phyloP scores from a whole-genome alignment of 2,797 vertebrate species.

The Emydoidea blandingii region DNA sequence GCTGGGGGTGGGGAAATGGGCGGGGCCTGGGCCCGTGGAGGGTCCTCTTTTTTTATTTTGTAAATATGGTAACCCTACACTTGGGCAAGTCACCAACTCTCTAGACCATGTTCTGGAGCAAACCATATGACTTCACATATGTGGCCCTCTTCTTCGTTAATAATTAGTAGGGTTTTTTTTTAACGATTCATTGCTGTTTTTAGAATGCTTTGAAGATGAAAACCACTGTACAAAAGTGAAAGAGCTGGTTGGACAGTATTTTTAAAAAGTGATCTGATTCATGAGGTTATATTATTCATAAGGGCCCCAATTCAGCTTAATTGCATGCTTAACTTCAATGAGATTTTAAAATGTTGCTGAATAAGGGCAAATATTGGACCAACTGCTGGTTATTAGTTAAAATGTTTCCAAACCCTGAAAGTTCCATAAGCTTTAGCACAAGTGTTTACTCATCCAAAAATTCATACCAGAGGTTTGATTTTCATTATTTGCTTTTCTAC shows the following conservation, averaged over 20 bases:
- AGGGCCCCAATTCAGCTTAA: neutral
- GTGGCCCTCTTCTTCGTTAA: neutral
- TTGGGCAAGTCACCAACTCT: neutral
- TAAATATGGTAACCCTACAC: too few species aligned
- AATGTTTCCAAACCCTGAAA: neutral
- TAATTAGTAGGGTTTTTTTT: neutral
- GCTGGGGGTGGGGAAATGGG: too few species aligned
- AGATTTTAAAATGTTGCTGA: neutral
- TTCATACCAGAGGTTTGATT: neutral
- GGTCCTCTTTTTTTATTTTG: too few species aligned
- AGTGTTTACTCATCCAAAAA: neutral
- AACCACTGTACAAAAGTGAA: neutral
- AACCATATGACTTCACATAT: neutral
- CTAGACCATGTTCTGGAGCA: neutral
- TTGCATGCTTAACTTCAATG: neutral
- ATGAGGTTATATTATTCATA: neutral
- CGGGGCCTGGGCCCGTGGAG: too few species aligned
- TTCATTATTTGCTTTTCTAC: neutral
- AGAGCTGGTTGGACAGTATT: neutral
- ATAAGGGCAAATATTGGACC: neutral
- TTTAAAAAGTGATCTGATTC: neutral
- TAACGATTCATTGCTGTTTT: neutral
- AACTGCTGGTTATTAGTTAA: fast-evolving
- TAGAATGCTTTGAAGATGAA: neutral
- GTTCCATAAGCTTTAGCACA: neutral